Percentiles rank a stretch among this genome's conserved stretches.
These are phyloP conservation scores for Anabas testudineus DNA, from an alignment of 2,797 vertebrate genomes.

Conservation along the genomic window DNA sequence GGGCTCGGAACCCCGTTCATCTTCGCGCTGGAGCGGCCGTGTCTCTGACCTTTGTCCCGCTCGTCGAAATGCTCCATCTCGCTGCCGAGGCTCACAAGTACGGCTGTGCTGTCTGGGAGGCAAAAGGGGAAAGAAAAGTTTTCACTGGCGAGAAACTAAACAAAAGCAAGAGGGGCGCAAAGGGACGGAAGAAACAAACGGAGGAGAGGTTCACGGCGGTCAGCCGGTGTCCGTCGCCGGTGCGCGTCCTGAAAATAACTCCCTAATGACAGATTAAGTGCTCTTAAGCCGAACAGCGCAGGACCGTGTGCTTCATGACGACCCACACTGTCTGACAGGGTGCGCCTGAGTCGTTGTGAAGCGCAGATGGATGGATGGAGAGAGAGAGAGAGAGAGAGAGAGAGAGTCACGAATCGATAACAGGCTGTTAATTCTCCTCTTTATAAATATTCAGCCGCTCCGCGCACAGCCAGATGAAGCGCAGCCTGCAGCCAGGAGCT, in stretches of 20 bases:
- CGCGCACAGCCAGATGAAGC: background rate
- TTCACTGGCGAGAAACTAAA: constrained; percentile 17
- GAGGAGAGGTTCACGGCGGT: constrained; percentile 21
- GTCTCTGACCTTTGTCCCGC: constrained; percentile 86
- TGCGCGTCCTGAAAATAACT: constrained; percentile 76
- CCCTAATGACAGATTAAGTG: constrained; percentile 83
- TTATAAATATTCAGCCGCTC: constrained; percentile 40
- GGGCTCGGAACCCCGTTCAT: constrained; percentile 94
- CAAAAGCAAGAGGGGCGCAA: constrained; percentile 12
- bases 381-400: constrained; percentile 16
- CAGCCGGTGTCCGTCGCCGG: constrained; percentile 33
- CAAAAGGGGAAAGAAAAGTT: constrained; percentile 34
- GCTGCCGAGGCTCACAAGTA: constrained; percentile 64
- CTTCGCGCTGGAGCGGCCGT: constrained; percentile 86
- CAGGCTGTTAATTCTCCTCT: constrained; percentile 14
- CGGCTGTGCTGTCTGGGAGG: constrained; percentile 71
- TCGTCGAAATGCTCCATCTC: constrained; percentile 96
- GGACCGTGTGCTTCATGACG: constrained; percentile 60
- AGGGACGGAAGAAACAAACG: background rate
- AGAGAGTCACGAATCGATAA: constrained; percentile 67
- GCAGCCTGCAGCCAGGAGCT: background rate
- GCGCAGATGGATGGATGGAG: constrained; percentile 41
- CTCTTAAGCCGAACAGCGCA: constrained; percentile 73
- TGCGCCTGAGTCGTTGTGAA: constrained; percentile 8
- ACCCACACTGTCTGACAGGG: constrained; percentile 33